Evolutionary conservation across 2,888 invertebrate species (phyloP), one percentile per base, ranked within the genome.

Genomic region (Nymphalis polychloros): DNA sequence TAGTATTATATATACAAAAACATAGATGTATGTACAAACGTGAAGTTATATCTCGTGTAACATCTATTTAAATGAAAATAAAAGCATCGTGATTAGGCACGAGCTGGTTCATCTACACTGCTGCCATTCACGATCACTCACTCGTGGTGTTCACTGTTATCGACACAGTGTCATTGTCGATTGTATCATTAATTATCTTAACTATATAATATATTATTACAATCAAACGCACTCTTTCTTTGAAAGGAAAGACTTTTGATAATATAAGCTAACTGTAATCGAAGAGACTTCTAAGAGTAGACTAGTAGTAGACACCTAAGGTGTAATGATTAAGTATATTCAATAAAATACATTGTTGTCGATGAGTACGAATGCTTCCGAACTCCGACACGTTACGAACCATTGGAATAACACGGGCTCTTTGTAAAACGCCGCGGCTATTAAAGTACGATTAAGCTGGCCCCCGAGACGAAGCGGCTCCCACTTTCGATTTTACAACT

Each of bases 401-500:
- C 80, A 80, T 70, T 82, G 85, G 83, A 77, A 73, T 80, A 75
- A 75, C 79, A 74, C 80, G 69, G 53, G 62, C 72, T 75, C 87
- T 90, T 90, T 91, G 89, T 81, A 76, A 80, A 78, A 78, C 75
- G 86, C 92, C 90, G 92, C 87, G 70, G 83, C 90, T 85, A 91
- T 91, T 92, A 92, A 90, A 89, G 77, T 75, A 73, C 90, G 88
- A 91, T 91, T 90, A 90, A 82, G 81, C 79, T 57, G 81, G 73
- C 75, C 73, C 74, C 74, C 76, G 79, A 89, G 88, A 88, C 90
- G 80, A 71, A 66, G 66, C 78, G 89, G 87, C 90, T 89, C 88
- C 90, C 84, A 91, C 90, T 90, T 89, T 90, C 90, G 85, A 83
- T 92, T 90, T 90, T 87, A 89, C 84, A 83, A 84, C 84, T 84